phyloP scores from a whole-genome alignment of 2,797 vertebrate species.

The Pseudopleuronectes americanus region DNA sequence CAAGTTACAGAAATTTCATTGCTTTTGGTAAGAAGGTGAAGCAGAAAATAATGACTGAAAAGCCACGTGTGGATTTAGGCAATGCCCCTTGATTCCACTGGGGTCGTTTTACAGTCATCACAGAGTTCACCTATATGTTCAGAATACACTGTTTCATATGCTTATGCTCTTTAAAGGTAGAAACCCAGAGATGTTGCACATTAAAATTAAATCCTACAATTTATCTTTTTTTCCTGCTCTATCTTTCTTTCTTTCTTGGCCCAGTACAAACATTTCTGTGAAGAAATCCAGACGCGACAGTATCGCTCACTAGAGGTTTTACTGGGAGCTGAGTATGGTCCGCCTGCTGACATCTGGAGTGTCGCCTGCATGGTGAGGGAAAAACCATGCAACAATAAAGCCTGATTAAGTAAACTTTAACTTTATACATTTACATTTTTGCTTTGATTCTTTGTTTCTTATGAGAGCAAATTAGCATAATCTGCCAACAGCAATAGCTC shows the following conservation, averaged over 20 bases:
- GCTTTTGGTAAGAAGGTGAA: too few species aligned
- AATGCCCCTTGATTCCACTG: too few species aligned
- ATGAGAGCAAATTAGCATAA: too few species aligned
- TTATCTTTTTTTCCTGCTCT: not conserved
- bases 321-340: constrained; percentile 87
- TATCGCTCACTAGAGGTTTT: constrained; percentile 90
- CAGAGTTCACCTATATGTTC: too few species aligned
- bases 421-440: too few species aligned
- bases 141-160: not conserved
- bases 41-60: too few species aligned
- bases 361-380: constrained; percentile 87
- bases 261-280: constrained; percentile 91
- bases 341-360: constrained; percentile 91
- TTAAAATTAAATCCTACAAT: not conserved
- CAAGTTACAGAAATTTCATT: too few species aligned
- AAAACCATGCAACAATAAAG: not conserved
- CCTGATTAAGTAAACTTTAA: not conserved
- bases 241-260: constrained; percentile 36
- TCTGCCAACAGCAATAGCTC: too few species aligned
- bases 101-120: not conserved
- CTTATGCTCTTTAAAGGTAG: not conserved
- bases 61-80: too few species aligned
- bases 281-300: constrained; percentile 91
- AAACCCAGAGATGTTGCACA: not conserved
- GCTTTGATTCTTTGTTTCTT: too few species aligned